phyloP scores from a whole-genome alignment of 2,888 invertebrate species.

The Cephus runcator region DNA sequence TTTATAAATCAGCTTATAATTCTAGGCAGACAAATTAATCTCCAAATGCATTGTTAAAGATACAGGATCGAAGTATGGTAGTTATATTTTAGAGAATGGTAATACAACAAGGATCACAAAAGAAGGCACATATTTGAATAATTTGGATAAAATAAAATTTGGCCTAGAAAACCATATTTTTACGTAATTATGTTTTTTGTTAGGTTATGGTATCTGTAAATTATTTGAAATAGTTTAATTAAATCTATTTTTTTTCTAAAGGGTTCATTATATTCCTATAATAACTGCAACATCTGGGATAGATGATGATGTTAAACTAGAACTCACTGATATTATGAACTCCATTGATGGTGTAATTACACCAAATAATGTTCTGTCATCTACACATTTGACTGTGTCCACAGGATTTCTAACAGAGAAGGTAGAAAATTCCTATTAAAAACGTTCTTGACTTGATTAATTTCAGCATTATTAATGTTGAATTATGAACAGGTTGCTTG shows the following conservation, averaged over 20 bases:
- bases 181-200: background rate
- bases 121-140: background rate
- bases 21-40: background rate
- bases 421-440: background rate
- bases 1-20: background rate
- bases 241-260: background rate
- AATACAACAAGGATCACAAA: background rate
- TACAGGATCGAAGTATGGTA: background rate
- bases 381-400: background rate
- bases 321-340: background rate
- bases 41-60: background rate
- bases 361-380: background rate
- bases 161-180: background rate
- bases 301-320: background rate
- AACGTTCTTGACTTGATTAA: background rate
- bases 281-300: background rate
- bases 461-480: background rate
- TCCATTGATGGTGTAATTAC: background rate
- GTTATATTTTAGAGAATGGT: background rate
- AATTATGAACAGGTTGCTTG: conserved; percentile 12
- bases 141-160: conserved; percentile 1
- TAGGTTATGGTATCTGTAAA: background rate
- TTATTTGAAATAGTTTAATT: background rate
- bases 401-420: background rate
- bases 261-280: background rate